These are phyloP conservation scores for Simalia tracyae DNA, from an alignment of 2,797 vertebrate species.

Conservation along the genomic window DNA sequence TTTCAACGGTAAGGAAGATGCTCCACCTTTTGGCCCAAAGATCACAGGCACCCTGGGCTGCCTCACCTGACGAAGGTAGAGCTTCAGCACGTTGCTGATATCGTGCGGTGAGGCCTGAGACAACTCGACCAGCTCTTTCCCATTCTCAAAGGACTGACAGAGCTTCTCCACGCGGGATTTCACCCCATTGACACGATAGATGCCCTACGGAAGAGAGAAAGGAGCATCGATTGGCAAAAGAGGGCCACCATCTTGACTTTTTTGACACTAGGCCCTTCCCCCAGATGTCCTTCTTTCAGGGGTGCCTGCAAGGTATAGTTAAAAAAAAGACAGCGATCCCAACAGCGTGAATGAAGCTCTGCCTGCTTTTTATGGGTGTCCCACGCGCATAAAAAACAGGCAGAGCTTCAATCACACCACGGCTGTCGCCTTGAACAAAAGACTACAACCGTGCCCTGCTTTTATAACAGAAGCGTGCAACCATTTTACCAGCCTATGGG, in stretches of 20 bases:
- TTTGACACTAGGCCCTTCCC: background rate
- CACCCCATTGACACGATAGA: slow-evolving; percentile 95
- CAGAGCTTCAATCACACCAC: background rate
- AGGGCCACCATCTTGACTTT: fast-evolving
- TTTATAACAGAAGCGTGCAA: background rate
- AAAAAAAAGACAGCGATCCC: background rate
- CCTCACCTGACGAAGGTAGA: slow-evolving; percentile 93
- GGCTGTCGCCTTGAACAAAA: background rate
- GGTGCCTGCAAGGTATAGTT: background rate
- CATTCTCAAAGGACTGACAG: slow-evolving; percentile 96
- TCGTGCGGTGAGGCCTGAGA: slow-evolving; percentile 94
- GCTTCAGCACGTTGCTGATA: slow-evolving; percentile 96
- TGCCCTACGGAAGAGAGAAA: slow-evolving; percentile 78
- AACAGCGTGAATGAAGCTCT: background rate
- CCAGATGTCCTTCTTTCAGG: background rate
- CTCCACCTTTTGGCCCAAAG: background rate
- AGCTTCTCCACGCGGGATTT: slow-evolving; percentile 97
- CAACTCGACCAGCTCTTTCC: slow-evolving; percentile 93
- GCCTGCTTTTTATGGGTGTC: background rate
- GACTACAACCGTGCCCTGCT: background rate
- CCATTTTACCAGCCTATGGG: background rate
- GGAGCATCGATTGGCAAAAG: background rate
- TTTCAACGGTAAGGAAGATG: background rate
- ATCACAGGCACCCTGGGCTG: too few species aligned
- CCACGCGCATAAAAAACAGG: too few species aligned